These are phyloP conservation scores for Fragum whitleyi DNA, from an alignment of 2,888 invertebrate species.

Conservation along the genomic window DNA sequence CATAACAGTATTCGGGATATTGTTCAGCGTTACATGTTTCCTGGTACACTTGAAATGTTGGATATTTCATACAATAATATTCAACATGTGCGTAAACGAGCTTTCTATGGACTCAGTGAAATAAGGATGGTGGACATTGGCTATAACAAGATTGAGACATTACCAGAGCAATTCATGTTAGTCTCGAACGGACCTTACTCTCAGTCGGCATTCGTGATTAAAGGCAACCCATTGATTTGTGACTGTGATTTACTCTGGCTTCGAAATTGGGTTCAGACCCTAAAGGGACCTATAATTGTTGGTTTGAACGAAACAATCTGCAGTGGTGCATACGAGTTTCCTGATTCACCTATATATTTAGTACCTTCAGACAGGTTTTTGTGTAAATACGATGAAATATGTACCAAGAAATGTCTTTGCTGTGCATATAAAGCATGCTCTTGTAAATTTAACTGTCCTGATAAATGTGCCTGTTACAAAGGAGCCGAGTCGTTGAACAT, in stretches of 20 bases:
- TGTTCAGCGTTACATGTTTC: constrained; percentile 66
- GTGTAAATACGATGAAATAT: constrained; percentile 71
- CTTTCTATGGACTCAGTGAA: constrained; percentile 69
- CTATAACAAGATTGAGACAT: constrained; percentile 65
- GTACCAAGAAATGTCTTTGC: constrained; percentile 69
- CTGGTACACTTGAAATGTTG: constrained; percentile 67
- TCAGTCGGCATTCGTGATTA: constrained; percentile 66
- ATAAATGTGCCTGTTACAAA: constrained; percentile 67
- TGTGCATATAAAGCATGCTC: constrained; percentile 73
- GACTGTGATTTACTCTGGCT: constrained; percentile 77
- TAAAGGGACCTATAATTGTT: constrained; percentile 61
- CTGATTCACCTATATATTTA: constrained; percentile 37
- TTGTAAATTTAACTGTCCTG: constrained; percentile 74
- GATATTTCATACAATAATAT: constrained; percentile 71
- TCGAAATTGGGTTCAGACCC: constrained; percentile 57
- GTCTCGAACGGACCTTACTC: constrained; percentile 57
- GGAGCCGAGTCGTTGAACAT: constrained; percentile 52
- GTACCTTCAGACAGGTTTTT: constrained; percentile 66
- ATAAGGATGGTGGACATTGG: constrained; percentile 69
- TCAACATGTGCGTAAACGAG: constrained; percentile 63
- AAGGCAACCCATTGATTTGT: constrained; percentile 72
- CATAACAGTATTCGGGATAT: constrained; percentile 64
- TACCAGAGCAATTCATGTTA: constrained; percentile 45
- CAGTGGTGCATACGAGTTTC: constrained; percentile 54
- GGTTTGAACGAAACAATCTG: constrained; percentile 64